Evolutionary conservation across 2,888 invertebrate species (phyloP), one percentile per base, ranked within the genome.

Genomic region (Parnassius smintheus): DNA sequence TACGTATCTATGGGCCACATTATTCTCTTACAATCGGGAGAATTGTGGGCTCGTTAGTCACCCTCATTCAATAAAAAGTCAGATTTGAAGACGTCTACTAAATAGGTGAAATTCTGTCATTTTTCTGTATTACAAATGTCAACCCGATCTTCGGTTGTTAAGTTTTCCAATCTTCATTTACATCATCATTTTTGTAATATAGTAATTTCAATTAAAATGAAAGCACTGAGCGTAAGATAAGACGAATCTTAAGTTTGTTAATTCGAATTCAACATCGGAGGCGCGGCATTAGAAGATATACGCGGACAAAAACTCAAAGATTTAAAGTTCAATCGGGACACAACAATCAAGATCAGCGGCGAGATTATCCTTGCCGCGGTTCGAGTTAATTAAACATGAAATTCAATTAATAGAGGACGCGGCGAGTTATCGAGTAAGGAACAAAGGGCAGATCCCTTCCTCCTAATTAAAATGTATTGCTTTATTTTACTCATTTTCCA

Each of bases 401-500:
- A 91, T 91, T 90, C 90, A 91, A 91, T 91, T 89, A 91, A 90
- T 90, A 88, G 86, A 86, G 83, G 78, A 82, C 80, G 78, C 81
- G 79, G 81, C 83, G 85, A 89, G 87, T 89, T 89, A 90, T 90
- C 89, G 88, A 88, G 82, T 79, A 81, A 82, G 82, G 88, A 89
- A 90, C 88, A 89, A 90, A 89, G 88, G 88, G 82, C 80, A 78
- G 85, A 85, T 82, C 86, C 89, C 87, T 85, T 86, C 86, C 82
- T 84, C 83, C 90, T 91, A 90, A 91, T 91, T 91, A 91, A 91
- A 91, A 91, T 91, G 89, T 91, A 91, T 91, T 91, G 91, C 91
- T 86, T 91, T 91, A 90, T 91, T 91, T 89, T 90, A 91, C 91
- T 91, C 90, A 91, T 91, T 91, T 91, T 89, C 90, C 84, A 89